Conservation (phyloP, 2,113 vertebrate genomes). For the Pelodiscus sinensis region DNA sequence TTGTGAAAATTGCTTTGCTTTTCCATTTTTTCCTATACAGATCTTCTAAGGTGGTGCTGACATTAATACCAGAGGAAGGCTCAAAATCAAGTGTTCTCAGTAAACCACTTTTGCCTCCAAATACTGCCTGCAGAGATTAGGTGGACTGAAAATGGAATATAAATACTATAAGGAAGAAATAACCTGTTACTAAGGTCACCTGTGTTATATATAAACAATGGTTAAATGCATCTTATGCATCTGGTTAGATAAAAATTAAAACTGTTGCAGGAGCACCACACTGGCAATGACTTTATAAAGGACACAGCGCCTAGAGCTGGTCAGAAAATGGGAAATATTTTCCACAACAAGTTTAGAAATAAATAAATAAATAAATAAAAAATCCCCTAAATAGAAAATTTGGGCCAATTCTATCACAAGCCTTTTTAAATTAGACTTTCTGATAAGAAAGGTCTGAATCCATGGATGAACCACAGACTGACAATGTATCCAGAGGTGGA, state of each 20-base stretch:
- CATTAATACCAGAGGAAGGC: not conserved
- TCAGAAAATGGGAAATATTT: not conserved
- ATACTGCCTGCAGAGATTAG: not conserved
- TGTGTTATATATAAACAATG: not conserved
- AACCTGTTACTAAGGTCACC: not conserved
- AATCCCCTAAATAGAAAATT: not conserved
- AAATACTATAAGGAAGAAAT: not conserved
- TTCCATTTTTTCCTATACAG: not conserved
- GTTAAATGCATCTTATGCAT: not conserved
- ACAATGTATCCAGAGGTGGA: not conserved
- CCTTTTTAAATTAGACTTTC: not conserved
- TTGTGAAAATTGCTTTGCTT: not conserved
- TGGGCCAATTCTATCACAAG: not conserved
- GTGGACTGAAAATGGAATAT: not conserved
- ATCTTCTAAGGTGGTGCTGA: not conserved
- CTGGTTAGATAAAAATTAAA: not conserved
- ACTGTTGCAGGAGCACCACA: not conserved
- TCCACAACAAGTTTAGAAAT: not conserved
- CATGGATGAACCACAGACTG: not conserved
- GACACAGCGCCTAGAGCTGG: not conserved
- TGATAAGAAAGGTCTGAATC: not conserved
- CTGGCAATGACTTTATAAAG: not conserved
- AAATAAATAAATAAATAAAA: not conserved
- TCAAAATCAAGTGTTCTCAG: not conserved
- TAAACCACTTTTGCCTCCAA: not conserved